Conservation (phyloP, 2,888 invertebrate genomes). For the Ganaspis brasiliensis region DNA sequence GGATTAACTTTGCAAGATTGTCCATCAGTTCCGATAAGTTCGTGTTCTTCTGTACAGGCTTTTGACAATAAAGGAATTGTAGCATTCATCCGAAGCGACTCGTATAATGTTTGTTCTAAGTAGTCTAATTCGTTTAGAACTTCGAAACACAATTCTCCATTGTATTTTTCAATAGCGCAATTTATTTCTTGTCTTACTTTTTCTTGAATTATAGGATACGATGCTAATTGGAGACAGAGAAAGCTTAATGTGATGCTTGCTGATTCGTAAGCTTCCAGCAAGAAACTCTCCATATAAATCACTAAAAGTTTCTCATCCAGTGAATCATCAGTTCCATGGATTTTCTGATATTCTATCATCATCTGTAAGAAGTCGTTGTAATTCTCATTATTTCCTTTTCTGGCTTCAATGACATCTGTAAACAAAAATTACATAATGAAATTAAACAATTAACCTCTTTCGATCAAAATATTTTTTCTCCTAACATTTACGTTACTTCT, state of each 20-base stretch:
- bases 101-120: slow-evolving; percentile 80
- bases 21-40: slow-evolving; percentile 67
- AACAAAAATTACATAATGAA: too few species aligned
- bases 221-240: slow-evolving; percentile 80
- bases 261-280: slow-evolving; percentile 82
- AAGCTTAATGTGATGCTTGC: slow-evolving; percentile 81
- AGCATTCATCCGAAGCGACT: slow-evolving; percentile 63
- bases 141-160: slow-evolving; percentile 80
- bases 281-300: slow-evolving; percentile 81
- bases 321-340: slow-evolving; percentile 48
- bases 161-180: slow-evolving; percentile 70
- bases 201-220: slow-evolving; percentile 80
- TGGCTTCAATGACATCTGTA: neutral
- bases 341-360: slow-evolving; percentile 56
- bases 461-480: too few species aligned
- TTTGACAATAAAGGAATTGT: slow-evolving; percentile 54
- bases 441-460: too few species aligned
- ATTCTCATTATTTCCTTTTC: slow-evolving; percentile 49
- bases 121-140: slow-evolving; percentile 81
- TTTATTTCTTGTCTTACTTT: slow-evolving; percentile 81
- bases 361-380: slow-evolving; percentile 46
- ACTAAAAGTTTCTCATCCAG: slow-evolving; percentile 73
- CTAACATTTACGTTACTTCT: too few species aligned
- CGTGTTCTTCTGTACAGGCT: slow-evolving; percentile 58
- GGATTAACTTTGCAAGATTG: slow-evolving; percentile 58